Evolutionary conservation across 92 coral and sea anemone genomes (phyloP).

Genomic region (Porites lobata): DNA sequence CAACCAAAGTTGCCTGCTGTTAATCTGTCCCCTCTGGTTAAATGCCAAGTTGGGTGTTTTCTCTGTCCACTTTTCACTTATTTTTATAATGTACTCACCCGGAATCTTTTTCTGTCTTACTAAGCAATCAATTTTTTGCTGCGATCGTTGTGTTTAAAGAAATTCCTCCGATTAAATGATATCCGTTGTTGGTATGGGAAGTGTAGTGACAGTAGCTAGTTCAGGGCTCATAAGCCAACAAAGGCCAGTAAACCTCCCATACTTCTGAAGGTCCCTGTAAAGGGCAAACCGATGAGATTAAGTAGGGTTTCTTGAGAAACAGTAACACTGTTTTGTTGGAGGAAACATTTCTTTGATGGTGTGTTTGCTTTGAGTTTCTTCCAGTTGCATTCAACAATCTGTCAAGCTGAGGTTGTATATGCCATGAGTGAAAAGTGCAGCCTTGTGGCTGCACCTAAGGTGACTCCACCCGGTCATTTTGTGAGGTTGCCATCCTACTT

Average conservation of each 20-base stretch:
- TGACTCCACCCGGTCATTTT: too few species aligned
- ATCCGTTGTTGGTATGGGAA: slow-evolving; percentile 36
- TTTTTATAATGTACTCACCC: background rate
- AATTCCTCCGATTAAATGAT: slow-evolving; percentile 43
- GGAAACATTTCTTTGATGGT: slow-evolving; percentile 35
- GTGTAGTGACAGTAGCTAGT: slow-evolving; percentile 34
- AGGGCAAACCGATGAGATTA: slow-evolving; percentile 31
- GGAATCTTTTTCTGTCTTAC: background rate
- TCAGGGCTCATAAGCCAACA: slow-evolving; percentile 69
- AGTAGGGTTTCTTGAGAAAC: slow-evolving; percentile 10
- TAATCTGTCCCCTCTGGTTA: slow-evolving; percentile 38
- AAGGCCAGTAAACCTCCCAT: slow-evolving; percentile 68
- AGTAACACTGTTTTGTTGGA: slow-evolving; percentile 4
- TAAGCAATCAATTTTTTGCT: slow-evolving; percentile 17
- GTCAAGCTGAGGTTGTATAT: slow-evolving; percentile 14
- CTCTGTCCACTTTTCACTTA: slow-evolving; percentile 15
- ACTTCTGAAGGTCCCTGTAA: slow-evolving; percentile 19
- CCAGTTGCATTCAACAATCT: slow-evolving; percentile 27
- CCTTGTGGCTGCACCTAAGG: background rate
- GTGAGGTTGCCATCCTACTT: background rate
- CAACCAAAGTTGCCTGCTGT: slow-evolving; percentile 55
- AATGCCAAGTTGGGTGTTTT: slow-evolving; percentile 45
- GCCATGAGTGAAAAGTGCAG: slow-evolving; percentile 27
- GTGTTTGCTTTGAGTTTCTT: slow-evolving; percentile 23
- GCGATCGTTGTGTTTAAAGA: slow-evolving; percentile 9